Base-by-base conservation (phyloP, 2,113 vertebrate species). In the Periophthalmodon schlosseri region DNA sequence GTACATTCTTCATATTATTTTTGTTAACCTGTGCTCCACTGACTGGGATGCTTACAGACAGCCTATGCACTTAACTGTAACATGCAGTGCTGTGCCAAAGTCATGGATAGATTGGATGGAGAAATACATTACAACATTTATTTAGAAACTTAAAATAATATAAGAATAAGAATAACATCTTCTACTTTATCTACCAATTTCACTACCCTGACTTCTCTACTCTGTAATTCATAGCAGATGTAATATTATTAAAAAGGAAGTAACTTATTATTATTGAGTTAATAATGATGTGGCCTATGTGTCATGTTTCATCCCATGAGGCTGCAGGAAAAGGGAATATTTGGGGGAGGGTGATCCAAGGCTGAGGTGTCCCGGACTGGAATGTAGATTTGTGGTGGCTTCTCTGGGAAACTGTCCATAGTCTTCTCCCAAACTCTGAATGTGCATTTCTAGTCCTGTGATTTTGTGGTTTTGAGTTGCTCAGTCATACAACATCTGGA, bases 311-410 rank as follows among this genome's bases (percentile, higher is more conserved):
- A 24, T 57, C 73, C 65, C 2, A 3, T 46, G 13, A 50, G 52
- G 36, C 73, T 74, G 28, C 20, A 80, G 79, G 82, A 87, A 87
- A 79, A 72, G 50, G 47, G 78, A 85, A 85, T 81, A 81, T 86
- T 76, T 82, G 76, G 47, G 65, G 44, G 79, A 82, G 74, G 82
- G 80, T 85, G 83, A 87, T 84, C 57, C 70, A 80, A 84, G 70
- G 73, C 78, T 73, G 78, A 83, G 77, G 80, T 84, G 81, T 81
- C 81, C n/a, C 72, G 68, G 24, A 80, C 69, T 79, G 71, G 79
- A 86, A 80, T 86, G 81, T 14, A 20, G 14, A 39, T 47, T 63
- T 50, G 71, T 63, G 71, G 63, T 58, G 71, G 63, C 80, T 18
- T 4, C 69, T 3, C 74, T 33, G 74, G 65, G 71, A 66, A 81